These are phyloP conservation scores for Lateolabrax maculatus DNA, from an alignment of 2,797 vertebrate genomes.

Conservation along the genomic window DNA sequence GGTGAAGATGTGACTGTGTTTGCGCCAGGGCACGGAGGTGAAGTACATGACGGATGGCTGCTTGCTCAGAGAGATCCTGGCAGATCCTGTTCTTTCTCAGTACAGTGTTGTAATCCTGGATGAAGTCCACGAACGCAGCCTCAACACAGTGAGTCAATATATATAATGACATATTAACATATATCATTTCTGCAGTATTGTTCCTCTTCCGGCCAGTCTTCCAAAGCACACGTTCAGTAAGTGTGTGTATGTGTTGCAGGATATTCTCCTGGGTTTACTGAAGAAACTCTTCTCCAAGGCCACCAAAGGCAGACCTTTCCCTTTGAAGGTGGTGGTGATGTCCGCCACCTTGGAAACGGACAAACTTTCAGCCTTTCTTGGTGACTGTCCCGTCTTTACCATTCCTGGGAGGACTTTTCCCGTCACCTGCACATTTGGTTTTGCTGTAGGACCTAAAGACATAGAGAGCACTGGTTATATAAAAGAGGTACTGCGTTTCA, in stretches of 20 bases:
- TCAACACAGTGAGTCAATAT: constrained; percentile 92
- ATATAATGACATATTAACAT: not conserved
- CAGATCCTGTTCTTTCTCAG: constrained; percentile 90
- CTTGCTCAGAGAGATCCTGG: constrained; percentile 92
- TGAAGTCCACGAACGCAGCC: constrained; percentile 97
- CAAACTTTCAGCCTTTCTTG: constrained; percentile 93
- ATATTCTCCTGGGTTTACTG: constrained; percentile 95
- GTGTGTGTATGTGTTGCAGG: constrained; percentile 82
- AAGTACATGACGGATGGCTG: constrained; percentile 99
- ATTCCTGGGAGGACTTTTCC: constrained; percentile 96
- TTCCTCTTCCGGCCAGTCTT: not conserved
- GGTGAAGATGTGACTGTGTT: constrained; percentile 9
- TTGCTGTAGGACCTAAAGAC: constrained; percentile 93
- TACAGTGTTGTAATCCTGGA: constrained; percentile 94
- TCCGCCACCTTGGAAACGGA: constrained; percentile 96
- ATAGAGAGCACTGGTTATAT: constrained; percentile 90
- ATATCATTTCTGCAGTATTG: not conserved
- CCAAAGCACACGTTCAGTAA: not conserved
- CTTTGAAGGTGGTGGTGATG: constrained; percentile 96
- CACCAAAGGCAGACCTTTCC: constrained; percentile 77
- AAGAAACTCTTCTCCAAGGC: constrained; percentile 89
- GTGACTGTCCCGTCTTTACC: constrained; percentile 89
- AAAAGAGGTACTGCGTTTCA: constrained; percentile 88
- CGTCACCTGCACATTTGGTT: constrained; percentile 92
- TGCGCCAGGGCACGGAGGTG: constrained; percentile 90